These are phyloP conservation scores for Calycopis cecrops DNA, from an alignment of 1,140 invertebrate genomes.

Conservation along the genomic window DNA sequence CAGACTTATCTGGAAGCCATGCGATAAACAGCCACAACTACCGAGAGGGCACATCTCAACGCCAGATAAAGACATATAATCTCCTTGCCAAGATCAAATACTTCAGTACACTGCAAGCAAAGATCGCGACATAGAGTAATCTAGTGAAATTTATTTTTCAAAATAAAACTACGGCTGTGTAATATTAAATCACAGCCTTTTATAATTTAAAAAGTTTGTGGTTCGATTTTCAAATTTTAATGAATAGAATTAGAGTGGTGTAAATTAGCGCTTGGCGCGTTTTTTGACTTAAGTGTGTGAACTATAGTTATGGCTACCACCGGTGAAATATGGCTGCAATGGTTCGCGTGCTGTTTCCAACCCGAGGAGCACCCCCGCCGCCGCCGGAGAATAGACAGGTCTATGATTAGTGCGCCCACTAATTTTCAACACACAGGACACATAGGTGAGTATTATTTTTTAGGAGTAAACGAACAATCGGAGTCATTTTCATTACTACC, in stretches of 20 bases:
- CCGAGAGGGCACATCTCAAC: conserved; percentile 29
- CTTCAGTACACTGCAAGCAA: conserved; percentile 17
- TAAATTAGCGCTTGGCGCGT: conserved; percentile 26
- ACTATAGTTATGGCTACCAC: conserved; percentile 74
- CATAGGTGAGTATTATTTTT: conserved; percentile 71
- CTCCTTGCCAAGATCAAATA: conserved; percentile 7
- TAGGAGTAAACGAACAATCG: no score
- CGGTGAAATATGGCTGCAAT: conserved; percentile 88
- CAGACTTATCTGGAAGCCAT: conserved; percentile 57
- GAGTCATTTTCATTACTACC: no score
- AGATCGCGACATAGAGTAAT: not conserved
- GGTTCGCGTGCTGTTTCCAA: conserved; percentile 90
- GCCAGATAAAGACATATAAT: conserved; percentile 21
- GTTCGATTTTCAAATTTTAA: conserved; percentile 6
- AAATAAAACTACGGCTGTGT: conserved; percentile 7
- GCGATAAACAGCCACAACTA: conserved; percentile 43
- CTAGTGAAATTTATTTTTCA: conserved; percentile 2
- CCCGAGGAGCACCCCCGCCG: conserved; percentile 79
- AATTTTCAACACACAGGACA: conserved; percentile 95
- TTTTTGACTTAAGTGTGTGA: conserved; percentile 25
- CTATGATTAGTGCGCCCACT: conserved; percentile 94
- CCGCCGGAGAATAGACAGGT: conserved; percentile 88
- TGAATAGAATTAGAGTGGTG: not conserved
- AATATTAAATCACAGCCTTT: conserved; percentile 1
- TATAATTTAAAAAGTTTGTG: not conserved